A percentile compares a stretch with the other conserved stretches of the same genome.
Conservation (phyloP, 1,140 invertebrate species). For the Drosophila bocqueti region DNA sequence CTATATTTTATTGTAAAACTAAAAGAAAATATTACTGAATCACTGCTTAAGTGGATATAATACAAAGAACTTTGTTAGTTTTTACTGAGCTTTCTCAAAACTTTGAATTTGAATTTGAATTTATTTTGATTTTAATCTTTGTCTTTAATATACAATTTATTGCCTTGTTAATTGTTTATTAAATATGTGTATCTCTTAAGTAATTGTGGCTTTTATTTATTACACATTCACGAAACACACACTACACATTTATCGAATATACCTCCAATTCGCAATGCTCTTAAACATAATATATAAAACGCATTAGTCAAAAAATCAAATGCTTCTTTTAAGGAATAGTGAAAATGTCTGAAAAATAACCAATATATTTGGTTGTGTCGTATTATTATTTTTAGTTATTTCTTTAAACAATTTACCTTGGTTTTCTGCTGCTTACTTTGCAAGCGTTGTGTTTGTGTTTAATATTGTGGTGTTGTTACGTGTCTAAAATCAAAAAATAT, state of each 20-base stretch:
- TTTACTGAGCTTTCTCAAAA: neutral
- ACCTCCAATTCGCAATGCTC: conserved; percentile 1
- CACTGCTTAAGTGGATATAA: neutral
- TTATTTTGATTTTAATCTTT: neutral
- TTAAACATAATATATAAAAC: conserved; percentile 25
- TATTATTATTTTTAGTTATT: conserved; percentile 1
- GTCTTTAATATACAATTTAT: conserved; percentile 1
- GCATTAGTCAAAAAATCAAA: conserved; percentile 44
- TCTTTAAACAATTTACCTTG: neutral
- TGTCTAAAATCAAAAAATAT: conserved; percentile 52
- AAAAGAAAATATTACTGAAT: neutral
- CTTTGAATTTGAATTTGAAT: neutral
- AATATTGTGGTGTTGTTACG: conserved; percentile 48
- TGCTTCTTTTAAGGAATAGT: conserved; percentile 32
- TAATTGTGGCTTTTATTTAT: conserved; percentile 4
- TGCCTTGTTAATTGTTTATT: neutral
- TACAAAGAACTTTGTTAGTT: neutral
- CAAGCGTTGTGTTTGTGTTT: conserved; percentile 32
- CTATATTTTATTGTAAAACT: neutral
- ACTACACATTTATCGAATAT: conserved; percentile 11
- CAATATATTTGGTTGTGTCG: conserved; percentile 14
- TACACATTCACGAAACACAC: conserved; percentile 10
- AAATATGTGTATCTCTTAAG: too few relatives aligned
- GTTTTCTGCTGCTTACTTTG: conserved; percentile 51
- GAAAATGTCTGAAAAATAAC: conserved; percentile 1